Evolutionary conservation across 1,140 invertebrate genomes (phyloP).

Genomic region (Phthorimaea operculella): DNA sequence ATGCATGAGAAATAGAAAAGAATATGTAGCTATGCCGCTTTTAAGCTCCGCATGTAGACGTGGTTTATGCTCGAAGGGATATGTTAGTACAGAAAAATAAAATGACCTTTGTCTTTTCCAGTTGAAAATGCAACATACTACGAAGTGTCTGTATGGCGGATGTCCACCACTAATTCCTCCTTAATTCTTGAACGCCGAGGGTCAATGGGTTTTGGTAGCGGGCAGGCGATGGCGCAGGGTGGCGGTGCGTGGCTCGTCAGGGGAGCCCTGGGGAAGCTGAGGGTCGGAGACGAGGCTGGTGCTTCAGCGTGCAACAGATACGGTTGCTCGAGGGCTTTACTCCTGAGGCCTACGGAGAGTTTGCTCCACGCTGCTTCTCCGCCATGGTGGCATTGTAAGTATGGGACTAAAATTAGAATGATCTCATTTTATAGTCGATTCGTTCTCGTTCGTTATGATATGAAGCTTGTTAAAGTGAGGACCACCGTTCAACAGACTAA

Average conservation of each 20-base stretch:
- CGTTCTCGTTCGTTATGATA: background rate
- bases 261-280: constrained; percentile 35
- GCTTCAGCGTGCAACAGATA: constrained; percentile 54
- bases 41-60: too few relatives aligned
- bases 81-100: too few relatives aligned
- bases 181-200: constrained; percentile 39
- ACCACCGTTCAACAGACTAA: too few relatives aligned
- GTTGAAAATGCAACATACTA: constrained; percentile 61
- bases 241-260: constrained; percentile 38
- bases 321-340: constrained; percentile 42
- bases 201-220: constrained; percentile 45
- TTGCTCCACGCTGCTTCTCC: constrained; percentile 38
- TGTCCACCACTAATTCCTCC: constrained; percentile 50
- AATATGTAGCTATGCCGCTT: too few relatives aligned
- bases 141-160: constrained; percentile 54
- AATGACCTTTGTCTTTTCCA: constrained; percentile 17
- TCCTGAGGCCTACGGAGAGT: constrained; percentile 47
- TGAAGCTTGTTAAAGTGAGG: too few relatives aligned
- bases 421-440: background rate
- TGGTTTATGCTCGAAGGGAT: too few relatives aligned
- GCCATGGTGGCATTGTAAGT: constrained; percentile 58
- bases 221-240: constrained; percentile 36
- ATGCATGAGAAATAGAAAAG: too few relatives aligned
- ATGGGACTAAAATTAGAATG: background rate
- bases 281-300: constrained; percentile 44